A percentile compares a stretch with the other conserved stretches of the same genome.
Conservation (phyloP, 2,888 invertebrate genomes). For the Rhamnusium bicolor region DNA sequence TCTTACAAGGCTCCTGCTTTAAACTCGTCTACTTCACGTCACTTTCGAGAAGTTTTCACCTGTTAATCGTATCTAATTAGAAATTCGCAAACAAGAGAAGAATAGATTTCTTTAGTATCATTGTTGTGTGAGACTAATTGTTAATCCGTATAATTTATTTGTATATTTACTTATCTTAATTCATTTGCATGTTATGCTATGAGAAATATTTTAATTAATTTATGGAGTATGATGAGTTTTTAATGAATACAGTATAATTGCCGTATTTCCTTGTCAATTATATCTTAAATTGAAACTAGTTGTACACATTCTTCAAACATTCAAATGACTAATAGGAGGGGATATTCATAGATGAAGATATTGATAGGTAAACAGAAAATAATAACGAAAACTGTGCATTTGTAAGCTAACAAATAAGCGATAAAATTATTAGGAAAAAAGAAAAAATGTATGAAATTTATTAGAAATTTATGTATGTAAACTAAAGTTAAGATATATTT, state of each 20-base stretch:
- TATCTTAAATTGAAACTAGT: too few species aligned
- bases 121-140: conserved; percentile 10
- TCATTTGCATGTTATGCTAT: neutral
- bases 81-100: neutral
- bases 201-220: neutral
- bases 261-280: neutral
- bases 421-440: too few species aligned
- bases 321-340: too few species aligned
- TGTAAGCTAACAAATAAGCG: too few species aligned
- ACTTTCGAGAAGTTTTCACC: conserved; percentile 27
- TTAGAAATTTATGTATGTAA: too few species aligned
- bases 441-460: too few species aligned
- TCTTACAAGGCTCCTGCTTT: neutral
- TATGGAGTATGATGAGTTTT: neutral
- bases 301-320: too few species aligned
- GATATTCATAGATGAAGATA: too few species aligned
- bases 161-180: neutral
- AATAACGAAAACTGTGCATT: too few species aligned
- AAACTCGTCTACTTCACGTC: conserved; percentile 6
- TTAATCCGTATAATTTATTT: neutral
- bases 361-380: too few species aligned
- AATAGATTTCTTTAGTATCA: neutral
- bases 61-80: conserved; percentile 20
- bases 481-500: too few species aligned
- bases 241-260: neutral